Evolutionary conservation across 2,797 vertebrate genomes (phyloP), one percentile per base, ranked within the genome.

Genomic region (Manis javanica): DNA sequence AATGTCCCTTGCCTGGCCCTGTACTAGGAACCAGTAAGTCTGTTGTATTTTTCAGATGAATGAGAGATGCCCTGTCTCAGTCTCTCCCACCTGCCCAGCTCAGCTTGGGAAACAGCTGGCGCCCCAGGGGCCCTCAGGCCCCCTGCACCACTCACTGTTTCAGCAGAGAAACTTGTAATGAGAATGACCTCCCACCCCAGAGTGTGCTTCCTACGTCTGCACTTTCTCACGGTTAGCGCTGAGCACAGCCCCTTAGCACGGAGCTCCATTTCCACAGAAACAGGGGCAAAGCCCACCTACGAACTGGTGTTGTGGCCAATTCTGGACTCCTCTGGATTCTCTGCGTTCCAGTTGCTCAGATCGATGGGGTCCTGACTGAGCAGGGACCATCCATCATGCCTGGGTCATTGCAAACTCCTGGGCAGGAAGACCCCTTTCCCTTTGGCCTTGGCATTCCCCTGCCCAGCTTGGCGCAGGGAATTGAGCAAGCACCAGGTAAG

Each of bases 401-500:
- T 4, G 3, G 42, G 23, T 29, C 31, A 14, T n/a, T 26, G 37
- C 23, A 46, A 87, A 11, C 14, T 39, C n/a, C 24, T 12, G 53
- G 1, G 0, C 39, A 29, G 8, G 12, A 51, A 0, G 66, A 3
- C 0, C 46, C 51, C 57, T 2, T 9, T 31, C 63, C 57, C 51
- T n/a, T 39, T 29, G n/a, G 16, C n/a, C 21, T 34, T 21, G 78
- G 26, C n/a, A 18, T 75, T 26, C 46, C 1, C 46, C 61, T 69
- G 34, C 31, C 46, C 1, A 0, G 14, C 61, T 18, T 46, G 31
- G 34, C 19, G 63, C 12, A 2, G 3, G 46, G 23, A 26, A 21
- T 3, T 57, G 29, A 39, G 49, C 1, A 2, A 29, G 7, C 0
- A 0, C 13, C 5, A 7, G 2, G 6, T 59, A 6, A 10, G 64